These are phyloP conservation scores for Zaprionus vittiger DNA, from an alignment of 1,140 invertebrate genomes.

Conservation along the genomic window DNA sequence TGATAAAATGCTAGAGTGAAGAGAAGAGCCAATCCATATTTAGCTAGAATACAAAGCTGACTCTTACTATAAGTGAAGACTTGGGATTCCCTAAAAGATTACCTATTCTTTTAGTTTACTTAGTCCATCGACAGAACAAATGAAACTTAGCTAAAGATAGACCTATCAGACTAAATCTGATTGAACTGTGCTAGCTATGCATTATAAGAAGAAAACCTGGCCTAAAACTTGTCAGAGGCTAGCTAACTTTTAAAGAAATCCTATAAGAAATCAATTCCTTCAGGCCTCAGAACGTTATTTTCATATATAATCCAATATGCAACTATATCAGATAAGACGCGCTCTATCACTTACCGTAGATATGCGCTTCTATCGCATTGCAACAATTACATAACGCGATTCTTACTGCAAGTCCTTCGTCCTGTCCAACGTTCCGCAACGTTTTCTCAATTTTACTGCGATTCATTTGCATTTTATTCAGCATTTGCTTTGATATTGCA, in stretches of 20 bases:
- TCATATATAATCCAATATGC: neutral
- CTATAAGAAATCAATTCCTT: no score
- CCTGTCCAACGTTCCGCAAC: constrained; percentile 1
- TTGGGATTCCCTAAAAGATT: no score
- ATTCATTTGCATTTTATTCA: constrained; percentile 55
- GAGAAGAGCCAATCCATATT: no score
- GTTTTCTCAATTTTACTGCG: constrained; percentile 44
- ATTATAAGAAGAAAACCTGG: no score
- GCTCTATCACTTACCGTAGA: neutral
- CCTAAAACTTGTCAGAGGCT: neutral
- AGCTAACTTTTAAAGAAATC: neutral
- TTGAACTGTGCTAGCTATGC: no score
- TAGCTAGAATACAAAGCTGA: no score
- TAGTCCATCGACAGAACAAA: no score
- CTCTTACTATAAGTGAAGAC: no score
- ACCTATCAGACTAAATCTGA: no score
- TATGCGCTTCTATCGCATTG: neutral
- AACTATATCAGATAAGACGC: neutral
- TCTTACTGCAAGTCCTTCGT: neutral
- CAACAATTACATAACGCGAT: constrained; percentile 10
- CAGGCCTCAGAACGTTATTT: neutral
- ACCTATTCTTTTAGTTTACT: no score
- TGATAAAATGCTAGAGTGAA: no score
- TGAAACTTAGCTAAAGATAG: no score
- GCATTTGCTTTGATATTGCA: constrained; percentile 54